Evolutionary conservation across 2,113 vertebrate genomes (phyloP), one percentile per base, ranked within the genome.

Genomic region (Ciconia stormi): DNA sequence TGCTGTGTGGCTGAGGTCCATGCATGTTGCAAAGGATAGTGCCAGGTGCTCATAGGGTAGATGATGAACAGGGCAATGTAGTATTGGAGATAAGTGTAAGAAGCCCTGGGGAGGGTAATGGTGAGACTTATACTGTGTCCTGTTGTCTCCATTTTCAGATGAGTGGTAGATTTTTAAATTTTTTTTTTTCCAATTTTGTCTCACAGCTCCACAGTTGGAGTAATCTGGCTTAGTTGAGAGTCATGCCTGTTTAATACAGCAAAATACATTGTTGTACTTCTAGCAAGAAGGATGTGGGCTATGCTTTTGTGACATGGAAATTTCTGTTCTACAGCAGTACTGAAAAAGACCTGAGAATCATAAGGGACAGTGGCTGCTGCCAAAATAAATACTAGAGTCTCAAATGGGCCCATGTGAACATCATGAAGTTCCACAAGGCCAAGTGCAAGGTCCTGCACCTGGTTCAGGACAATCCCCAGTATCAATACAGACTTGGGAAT

Each of bases 61-160:
- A 18, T 44, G 20, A 29, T 50, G 36, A 77, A 9, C 29, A 59
- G 40, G 55, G 9, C 13, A 16, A 4, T 32, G 30, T 16, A 58
- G 15, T 16, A 2, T 20, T 52, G 27, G 30, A 70, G 21, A 8
- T 47, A 56, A 27, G 8, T 0, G 0, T 65, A 29, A 52, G 66
- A 65, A 92, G 22, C 1, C 7, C 18, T 77, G 19, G 13, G 16
- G 44, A 61, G 21, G 17, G 30, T 66, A 44, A 3, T 20, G 7
- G 18, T 72, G 46, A 52, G 62, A 40, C 25, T 76, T 21, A 18
- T 65, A 15, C 32, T 7, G 1, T 63, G 32, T 80, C 34, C n/a
- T 40, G 6, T 38, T 82, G 38, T 58, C 22, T 71, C 32, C 7
- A 2, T 53, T 87, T 90, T 69, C 49, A 74, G 20, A 30, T 50